Evolutionary conservation across 1,140 invertebrate genomes (phyloP), one percentile per base, ranked within the genome.

Genomic region (Cydia fagiglandana): DNA sequence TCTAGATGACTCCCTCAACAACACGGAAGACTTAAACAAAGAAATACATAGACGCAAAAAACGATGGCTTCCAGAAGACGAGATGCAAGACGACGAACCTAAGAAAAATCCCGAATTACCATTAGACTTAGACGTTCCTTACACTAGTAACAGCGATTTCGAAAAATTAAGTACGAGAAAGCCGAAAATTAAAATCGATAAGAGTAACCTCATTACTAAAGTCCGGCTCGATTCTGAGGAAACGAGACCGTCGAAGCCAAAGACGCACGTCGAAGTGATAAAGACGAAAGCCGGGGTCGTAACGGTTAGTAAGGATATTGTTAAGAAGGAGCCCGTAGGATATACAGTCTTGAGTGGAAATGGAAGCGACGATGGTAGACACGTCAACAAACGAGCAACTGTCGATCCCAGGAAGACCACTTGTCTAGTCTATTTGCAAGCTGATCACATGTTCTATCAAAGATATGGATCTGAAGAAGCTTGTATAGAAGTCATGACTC

Each of bases 401-500:
- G 94, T 97, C 15, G 97, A 97, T 93, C 96, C 96, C 0, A 94
- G 94, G 74, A 97, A 96, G 88, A 97, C 96, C 2, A 97, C 96
- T 0, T 98, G 97, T 87, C 97, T 98, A 95, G 93, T 99, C 15
- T 99, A 99, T 91, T 93, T 99, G 79, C 98, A 99, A 93, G 98
- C 98, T 2, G 98, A 99, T 94, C 98, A 99, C 94, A 95, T 98
- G 86, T 98, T 98, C 93, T 98, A 96, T 89, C 95, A 98, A 84
- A 96, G 97, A 93, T 98, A 98, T 89, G 97, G 97, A 41, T 97
- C 97, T 13, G 97, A 98, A 86, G 98, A 99, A 88, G 97, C 97
- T 0, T 98, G 97, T 86, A 98, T 99, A 81, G 97, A 99, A 90
- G 97, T 98, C 30, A 98, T 99, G 95, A 98, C 98, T 0, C 94